Conservation (phyloP, 2,797 vertebrate species). For the Masticophis lateralis region DNA sequence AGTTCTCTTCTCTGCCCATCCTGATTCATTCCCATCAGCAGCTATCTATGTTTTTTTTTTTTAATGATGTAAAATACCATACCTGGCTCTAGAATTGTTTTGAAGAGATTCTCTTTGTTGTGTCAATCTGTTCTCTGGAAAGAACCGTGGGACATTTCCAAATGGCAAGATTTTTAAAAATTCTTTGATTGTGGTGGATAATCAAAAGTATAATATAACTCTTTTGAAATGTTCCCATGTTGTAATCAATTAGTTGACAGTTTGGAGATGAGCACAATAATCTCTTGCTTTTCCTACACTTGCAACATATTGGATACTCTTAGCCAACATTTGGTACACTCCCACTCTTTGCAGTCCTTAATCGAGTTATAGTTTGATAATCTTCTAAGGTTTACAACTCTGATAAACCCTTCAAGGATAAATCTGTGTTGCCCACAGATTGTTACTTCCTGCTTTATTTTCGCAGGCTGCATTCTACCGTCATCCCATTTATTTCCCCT, state of each 20-base stretch:
- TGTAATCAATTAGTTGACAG: slow-evolving; percentile 12
- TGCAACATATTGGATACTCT: slow-evolving; percentile 13
- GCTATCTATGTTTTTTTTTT: not conserved
- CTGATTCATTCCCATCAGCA: not conserved
- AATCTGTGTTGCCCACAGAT: not conserved
- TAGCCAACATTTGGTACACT: not conserved
- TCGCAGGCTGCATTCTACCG: not conserved
- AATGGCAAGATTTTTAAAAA: not conserved
- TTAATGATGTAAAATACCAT: not conserved
- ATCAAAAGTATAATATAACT: not conserved
- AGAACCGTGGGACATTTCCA: not conserved
- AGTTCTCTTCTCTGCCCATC: not conserved
- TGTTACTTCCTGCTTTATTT: not conserved
- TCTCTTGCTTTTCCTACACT: not conserved
- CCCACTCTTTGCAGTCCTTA: not conserved
- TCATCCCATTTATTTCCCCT: not conserved
- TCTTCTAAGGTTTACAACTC: slow-evolving; percentile 3
- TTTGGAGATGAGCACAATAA: not conserved
- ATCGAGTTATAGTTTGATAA: not conserved
- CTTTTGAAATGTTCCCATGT: slow-evolving; percentile 5
- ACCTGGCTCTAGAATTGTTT: not conserved
- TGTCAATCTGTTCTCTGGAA: not conserved
- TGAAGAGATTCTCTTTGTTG: not conserved
- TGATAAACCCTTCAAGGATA: not conserved
- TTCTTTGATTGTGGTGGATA: not conserved